These are phyloP conservation scores for Knipowitschia caucasica DNA, from an alignment of 2,797 vertebrate species.

Conservation along the genomic window DNA sequence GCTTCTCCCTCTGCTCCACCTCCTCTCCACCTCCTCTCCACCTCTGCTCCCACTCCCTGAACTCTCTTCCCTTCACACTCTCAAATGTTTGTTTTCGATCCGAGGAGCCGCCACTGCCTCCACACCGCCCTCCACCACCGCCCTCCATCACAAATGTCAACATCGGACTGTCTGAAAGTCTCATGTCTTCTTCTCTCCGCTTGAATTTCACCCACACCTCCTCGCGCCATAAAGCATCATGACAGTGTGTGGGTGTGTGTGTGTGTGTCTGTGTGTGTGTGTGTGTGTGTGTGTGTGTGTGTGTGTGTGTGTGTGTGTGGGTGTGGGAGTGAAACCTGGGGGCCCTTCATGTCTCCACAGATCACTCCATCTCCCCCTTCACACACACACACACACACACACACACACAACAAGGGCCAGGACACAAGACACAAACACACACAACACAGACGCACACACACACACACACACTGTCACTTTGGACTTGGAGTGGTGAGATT, in stretches of 20 bases:
- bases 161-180: slow-evolving; percentile 27
- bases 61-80: slow-evolving; percentile 25
- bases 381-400: no score
- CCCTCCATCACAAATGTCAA: slow-evolving; percentile 20
- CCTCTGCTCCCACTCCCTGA: slow-evolving; percentile 22
- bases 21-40: slow-evolving; percentile 30
- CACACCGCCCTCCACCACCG: slow-evolving; percentile 5
- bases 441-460: background rate
- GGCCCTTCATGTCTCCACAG: slow-evolving; percentile 65
- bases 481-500: no score
- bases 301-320: no score
- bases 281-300: no score
- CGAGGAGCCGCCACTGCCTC: no score
- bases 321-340: slow-evolving; percentile 52
- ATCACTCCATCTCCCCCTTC: slow-evolving; percentile 44
- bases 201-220: slow-evolving; percentile 37
- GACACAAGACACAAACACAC: background rate
- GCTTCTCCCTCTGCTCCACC: slow-evolving; percentile 1
- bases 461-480: no score
- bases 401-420: slow-evolving; percentile 26
- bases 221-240: slow-evolving; percentile 56
- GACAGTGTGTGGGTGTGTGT: slow-evolving; percentile 39
- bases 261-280: no score
- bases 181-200: slow-evolving; percentile 32
- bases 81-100: slow-evolving; percentile 40